These are phyloP conservation scores for Helarctos malayanus DNA, from an alignment of 2,797 vertebrate species.

Conservation along the genomic window DNA sequence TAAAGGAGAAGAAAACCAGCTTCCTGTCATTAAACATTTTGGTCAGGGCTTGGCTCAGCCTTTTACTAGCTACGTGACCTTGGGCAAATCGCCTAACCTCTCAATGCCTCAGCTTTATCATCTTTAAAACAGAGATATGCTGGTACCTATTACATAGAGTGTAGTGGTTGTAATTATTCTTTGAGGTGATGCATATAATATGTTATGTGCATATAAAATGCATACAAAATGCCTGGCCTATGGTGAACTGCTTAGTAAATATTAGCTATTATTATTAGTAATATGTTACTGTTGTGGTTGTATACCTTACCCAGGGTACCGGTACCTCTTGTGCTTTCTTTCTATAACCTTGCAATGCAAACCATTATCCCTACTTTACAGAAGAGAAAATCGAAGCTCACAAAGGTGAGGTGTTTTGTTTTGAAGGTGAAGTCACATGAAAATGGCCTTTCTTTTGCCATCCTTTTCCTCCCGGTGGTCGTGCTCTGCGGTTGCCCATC, in stretches of 20 bases:
- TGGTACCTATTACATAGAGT: not conserved
- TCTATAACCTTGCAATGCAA: not conserved
- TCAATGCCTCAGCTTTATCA: not conserved
- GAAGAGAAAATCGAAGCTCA: not conserved
- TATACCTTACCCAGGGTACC: not conserved
- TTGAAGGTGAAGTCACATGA: not conserved
- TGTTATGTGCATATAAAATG: not conserved
- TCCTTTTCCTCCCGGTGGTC: not conserved
- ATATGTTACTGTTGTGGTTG: not conserved
- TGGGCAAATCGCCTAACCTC: not conserved
- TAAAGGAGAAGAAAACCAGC: not conserved
- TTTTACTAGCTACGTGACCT: not conserved
- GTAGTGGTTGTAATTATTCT: not conserved
- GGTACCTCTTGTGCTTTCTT: not conserved
- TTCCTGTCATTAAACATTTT: not conserved
- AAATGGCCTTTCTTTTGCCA: not conserved
- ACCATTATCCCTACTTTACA: not conserved
- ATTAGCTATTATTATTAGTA: not conserved
- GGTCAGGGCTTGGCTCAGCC: not conserved
- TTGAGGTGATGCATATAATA: not conserved
- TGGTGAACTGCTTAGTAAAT: not conserved
- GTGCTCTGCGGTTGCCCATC: not conserved
- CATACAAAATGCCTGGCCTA: not conserved
- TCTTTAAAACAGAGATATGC: not conserved
- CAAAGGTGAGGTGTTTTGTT: not conserved